Evolutionary conservation across 2,888 invertebrate genomes (phyloP), one percentile per base, ranked within the genome.

Genomic region (Syrphus vitripennis): DNA sequence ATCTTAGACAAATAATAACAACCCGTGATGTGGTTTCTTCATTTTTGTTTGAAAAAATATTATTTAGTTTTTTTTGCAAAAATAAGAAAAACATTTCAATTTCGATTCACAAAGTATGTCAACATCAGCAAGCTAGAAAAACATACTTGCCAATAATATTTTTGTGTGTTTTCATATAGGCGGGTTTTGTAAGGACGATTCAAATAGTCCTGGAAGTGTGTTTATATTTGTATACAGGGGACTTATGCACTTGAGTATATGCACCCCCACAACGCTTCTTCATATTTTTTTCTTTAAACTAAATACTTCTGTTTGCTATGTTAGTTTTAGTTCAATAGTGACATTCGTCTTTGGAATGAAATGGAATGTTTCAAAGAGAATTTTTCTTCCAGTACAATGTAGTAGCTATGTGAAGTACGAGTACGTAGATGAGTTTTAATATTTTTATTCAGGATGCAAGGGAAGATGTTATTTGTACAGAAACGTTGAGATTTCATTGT

Each of bases 51-150:
- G 75, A 71, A 75, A 80, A 76, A 59, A 34, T 31, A 12, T 24
- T 40, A 6, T 14, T 59, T 24, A n/a, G 40, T 14, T 48, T 48
- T 31, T 19, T 40, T n/a, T 55, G 53, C 1, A 57, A 75, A 83
- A 80, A 75, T 75, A 80, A 57, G 42, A 45, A 74, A 83, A 53
- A 75, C 50, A 70, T 70, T 69, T 65, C 84, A 84, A 81, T 84
- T 81, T 80, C 84, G 71, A 84, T 76, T 84, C 84, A 81, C 50
- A 84, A 84, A 84, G 84, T 81, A 61, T 84, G 84, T 84, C 84
- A 84, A 84, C 76, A 84, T 84, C 80, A 81, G 81, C 71, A 81
- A 71, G 57, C 71, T 71, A 55, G 70, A 21, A 70, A 70, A 70
- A 16, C 37, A 37, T 55, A 55, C n/a, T n/a, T n/a, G n/a, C 31